These are phyloP conservation scores for Arremon aurantiirostris DNA, from an alignment of 2,797 vertebrate genomes.

Conservation along the genomic window DNA sequence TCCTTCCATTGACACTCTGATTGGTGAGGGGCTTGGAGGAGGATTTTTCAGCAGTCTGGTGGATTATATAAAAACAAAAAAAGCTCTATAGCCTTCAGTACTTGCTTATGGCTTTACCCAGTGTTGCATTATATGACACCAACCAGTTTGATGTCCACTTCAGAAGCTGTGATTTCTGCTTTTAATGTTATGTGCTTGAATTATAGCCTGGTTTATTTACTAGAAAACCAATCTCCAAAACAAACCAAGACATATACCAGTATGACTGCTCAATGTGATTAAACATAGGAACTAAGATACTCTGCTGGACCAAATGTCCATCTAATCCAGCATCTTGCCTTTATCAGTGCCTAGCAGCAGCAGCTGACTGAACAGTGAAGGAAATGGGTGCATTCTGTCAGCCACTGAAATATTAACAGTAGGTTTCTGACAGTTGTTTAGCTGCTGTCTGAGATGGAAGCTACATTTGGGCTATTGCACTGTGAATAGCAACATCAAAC, in stretches of 20 bases:
- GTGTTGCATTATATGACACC: background rate
- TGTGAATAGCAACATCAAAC: constrained; percentile 30
- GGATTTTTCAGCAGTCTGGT: background rate
- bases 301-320: constrained; percentile 32
- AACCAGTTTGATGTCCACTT: constrained; percentile 20
- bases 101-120: background rate
- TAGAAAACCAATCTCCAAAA: background rate
- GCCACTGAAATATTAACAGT: constrained; percentile 27
- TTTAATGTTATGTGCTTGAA: background rate
- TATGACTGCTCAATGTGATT: background rate
- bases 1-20: background rate
- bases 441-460: constrained; percentile 17
- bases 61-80: background rate
- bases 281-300: background rate
- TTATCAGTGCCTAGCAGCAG: constrained; percentile 48
- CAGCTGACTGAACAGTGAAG: constrained; percentile 16
- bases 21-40: background rate
- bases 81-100: background rate
- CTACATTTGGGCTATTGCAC: constrained; percentile 5
- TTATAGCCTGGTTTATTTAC: background rate
- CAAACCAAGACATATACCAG: background rate
- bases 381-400: constrained; percentile 51
- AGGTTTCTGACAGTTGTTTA: constrained; percentile 35
- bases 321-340: constrained; percentile 46
- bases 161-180: background rate